phyloP scores from a whole-genome alignment of 1,140 invertebrate genomes.

The Papilio polytes region DNA sequence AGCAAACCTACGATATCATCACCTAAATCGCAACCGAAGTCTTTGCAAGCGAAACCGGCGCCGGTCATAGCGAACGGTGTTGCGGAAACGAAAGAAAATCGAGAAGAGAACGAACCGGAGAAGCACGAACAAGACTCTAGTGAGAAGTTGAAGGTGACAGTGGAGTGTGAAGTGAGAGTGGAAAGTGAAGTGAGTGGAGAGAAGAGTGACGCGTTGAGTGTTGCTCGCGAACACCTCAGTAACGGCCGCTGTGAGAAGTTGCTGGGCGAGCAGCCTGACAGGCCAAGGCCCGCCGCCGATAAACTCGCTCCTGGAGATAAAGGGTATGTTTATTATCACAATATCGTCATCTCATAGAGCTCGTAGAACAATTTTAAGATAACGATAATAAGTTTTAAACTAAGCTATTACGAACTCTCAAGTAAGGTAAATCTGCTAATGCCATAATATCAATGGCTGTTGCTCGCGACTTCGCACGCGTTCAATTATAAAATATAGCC shows the following conservation, averaged over 20 bases:
- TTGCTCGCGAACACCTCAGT: conserved; percentile 72
- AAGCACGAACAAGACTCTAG: conserved; percentile 75
- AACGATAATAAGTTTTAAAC: too few relatives aligned
- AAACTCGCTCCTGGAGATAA: conserved; percentile 83
- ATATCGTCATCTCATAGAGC: background rate
- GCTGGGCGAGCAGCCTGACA: conserved; percentile 86
- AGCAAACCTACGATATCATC: conserved; percentile 84
- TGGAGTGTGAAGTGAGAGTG: conserved; percentile 60
- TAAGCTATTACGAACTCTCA: background rate
- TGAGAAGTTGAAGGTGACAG: conserved; percentile 69
- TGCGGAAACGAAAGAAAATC: conserved; percentile 58
- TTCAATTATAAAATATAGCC: too few relatives aligned
- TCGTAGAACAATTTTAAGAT: background rate
- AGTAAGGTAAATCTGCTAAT: background rate
- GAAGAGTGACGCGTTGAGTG: conserved; percentile 72
- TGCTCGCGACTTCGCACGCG: too few relatives aligned
- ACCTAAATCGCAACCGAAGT: conserved; percentile 73
- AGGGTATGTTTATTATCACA: conserved; percentile 76
- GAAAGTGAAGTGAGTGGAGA: conserved; percentile 73
- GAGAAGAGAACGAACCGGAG: conserved; percentile 64
- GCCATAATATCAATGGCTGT: too few relatives aligned
- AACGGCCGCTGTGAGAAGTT: conserved; percentile 91
- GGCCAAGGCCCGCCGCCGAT: conserved; percentile 84
- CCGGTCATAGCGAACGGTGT: conserved; percentile 76
- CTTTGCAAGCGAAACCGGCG: conserved; percentile 69